phyloP scores from a whole-genome alignment of 1,140 invertebrate genomes.

The Dryas iulia region DNA sequence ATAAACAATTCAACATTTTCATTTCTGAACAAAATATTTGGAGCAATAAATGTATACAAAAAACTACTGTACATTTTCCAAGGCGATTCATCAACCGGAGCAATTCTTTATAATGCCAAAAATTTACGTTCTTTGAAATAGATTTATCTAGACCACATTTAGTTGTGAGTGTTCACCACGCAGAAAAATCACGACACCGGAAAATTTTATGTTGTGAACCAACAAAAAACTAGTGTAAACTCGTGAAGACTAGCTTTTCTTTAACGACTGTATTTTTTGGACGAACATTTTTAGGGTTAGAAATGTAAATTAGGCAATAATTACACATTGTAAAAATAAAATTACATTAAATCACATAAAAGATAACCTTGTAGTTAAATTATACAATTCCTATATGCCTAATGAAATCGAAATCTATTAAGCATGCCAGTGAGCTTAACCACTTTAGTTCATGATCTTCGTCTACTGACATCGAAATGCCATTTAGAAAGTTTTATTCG shows the following conservation, averaged over 20 bases:
- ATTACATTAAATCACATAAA: too few relatives aligned
- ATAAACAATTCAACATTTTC: too few relatives aligned
- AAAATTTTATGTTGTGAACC: not conserved
- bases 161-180: not conserved
- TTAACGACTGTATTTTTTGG: not conserved
- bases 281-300: not conserved
- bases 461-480: constrained; percentile 1
- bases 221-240: too few relatives aligned
- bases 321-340: too few relatives aligned
- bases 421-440: not conserved
- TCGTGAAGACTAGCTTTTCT: not conserved
- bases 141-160: not conserved
- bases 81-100: not conserved
- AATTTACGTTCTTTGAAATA: not conserved
- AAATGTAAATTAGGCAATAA: too few relatives aligned
- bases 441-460: constrained; percentile 7
- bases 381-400: not conserved
- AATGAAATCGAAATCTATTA: not conserved
- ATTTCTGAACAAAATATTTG: too few relatives aligned
- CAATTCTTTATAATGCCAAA: not conserved
- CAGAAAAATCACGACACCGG: not conserved
- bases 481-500: not conserved
- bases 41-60: too few relatives aligned
- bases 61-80: too few relatives aligned
- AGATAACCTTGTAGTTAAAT: not conserved